Percentiles rank a stretch among this genome's conserved stretches.
phyloP scores from a whole-genome alignment of 2,888 invertebrate species.

The Chloromyia formosa region DNA sequence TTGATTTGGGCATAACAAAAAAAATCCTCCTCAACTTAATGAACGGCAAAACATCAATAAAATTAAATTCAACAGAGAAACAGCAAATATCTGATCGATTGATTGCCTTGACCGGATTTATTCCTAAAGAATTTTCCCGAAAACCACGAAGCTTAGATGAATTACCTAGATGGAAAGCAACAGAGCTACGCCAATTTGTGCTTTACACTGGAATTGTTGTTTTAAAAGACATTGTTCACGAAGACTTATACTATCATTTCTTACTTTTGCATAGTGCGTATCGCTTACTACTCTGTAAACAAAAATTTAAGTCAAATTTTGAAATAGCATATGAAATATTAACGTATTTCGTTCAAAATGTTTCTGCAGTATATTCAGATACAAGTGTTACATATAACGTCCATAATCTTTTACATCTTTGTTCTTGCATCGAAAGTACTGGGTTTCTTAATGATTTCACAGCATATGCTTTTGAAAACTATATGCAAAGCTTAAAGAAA shows the following conservation, averaged over 20 bases:
- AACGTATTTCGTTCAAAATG: not conserved
- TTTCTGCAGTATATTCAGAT: conserved; percentile 1
- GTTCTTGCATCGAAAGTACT: too few species aligned
- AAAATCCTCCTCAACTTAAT: too few species aligned
- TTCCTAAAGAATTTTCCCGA: not conserved
- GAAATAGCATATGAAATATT: not conserved
- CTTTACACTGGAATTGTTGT: conserved; percentile 21
- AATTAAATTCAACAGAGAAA: too few species aligned
- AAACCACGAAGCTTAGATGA: not conserved
- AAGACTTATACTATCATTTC: conserved; percentile 3
- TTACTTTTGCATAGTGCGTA: not conserved
- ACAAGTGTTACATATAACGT: not conserved
- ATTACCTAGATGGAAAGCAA: not conserved
- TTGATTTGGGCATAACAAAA: not conserved
- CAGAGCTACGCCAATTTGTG: not conserved
- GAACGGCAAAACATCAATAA: too few species aligned
- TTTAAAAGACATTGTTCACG: not conserved
- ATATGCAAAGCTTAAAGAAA: not conserved
- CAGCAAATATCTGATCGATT: too few species aligned
- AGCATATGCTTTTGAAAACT: not conserved
- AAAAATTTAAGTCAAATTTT: not conserved
- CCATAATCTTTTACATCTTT: too few species aligned
- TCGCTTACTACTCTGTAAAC: not conserved
- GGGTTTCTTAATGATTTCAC: not conserved
- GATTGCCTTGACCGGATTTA: too few species aligned